Base-by-base conservation (phyloP, 2,888 invertebrate species). In the Oscheius myriophilus region DNA sequence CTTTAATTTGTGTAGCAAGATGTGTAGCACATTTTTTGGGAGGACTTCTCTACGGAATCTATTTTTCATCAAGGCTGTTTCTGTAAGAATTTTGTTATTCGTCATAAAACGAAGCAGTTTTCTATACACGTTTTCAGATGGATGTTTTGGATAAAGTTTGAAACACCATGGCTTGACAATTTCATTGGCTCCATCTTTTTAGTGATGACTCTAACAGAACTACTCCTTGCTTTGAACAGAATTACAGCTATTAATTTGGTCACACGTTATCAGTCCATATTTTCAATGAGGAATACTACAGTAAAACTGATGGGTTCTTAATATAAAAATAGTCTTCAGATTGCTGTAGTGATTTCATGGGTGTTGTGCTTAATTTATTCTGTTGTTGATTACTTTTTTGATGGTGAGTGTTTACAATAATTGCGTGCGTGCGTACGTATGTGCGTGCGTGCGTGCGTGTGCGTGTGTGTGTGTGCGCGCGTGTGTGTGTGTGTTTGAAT, bases 121-220 rank as follows among this genome's bases (percentile, higher is more conserved):
- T n/a, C n/a, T n/a, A n/a, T n/a, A n/a, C n/a, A n/a, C n/a, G n/a
- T 9, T 18, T 59, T 59, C 45, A 59, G 59, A 23, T 59, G 45
- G 25, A 16, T 59, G 21, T 46, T 26, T 46, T 23, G 25, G 43
- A 59, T 59, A n/a, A 25, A 21, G n/a, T 59, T 43, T 26, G 14
- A 42, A 12, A 46, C n/a, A 14, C 12, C 9, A 11, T 46, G 25
- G 21, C 25, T 59, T n/a, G 59, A 59, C 26, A 59, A 43, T 16
- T 11, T 59, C 14, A 46, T 25, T 45, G 26, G 25, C 16, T 43
- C 45, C 23, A 25, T 14, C 21, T 59, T 43, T 43, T 45, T 59
- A 26, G 59, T 46, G n/a, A 43, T 59, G 25, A 46, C 59, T 43
- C 59, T 46, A 25, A 21, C 25, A 14, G 59, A 59, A 46, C 26